Evolutionary conservation across 2,888 invertebrate genomes (phyloP).

Genomic region (Hemithea aestivaria): DNA sequence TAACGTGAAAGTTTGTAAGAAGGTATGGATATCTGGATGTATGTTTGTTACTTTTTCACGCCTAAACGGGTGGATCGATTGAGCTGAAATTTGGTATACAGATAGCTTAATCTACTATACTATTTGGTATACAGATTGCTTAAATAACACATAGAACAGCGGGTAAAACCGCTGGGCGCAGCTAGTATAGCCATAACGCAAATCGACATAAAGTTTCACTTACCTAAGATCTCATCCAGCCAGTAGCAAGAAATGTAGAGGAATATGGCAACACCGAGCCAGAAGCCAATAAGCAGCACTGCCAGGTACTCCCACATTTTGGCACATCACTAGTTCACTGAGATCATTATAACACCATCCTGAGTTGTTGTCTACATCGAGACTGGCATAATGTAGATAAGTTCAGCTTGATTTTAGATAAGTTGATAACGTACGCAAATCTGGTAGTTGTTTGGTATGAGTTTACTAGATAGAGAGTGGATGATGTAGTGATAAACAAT

Average conservation of each 20-base stretch:
- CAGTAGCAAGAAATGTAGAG: constrained; percentile 76
- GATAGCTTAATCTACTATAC: too few species aligned
- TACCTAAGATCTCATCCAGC: constrained; percentile 81
- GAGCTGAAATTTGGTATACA: too few species aligned
- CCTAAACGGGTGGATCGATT: too few species aligned
- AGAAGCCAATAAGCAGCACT: constrained; percentile 67
- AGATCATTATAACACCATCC: constrained; percentile 20
- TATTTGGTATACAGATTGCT: too few species aligned
- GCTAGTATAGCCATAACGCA: too few species aligned
- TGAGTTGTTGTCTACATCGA: too few species aligned
- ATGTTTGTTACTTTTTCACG: too few species aligned
- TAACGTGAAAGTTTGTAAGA: too few species aligned
- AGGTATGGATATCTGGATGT: too few species aligned
- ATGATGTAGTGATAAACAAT: constrained; percentile 6
- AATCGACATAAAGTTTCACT: constrained; percentile 42
- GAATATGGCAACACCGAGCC: constrained; percentile 73
- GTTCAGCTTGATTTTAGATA: constrained; percentile 7
- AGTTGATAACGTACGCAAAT: constrained; percentile 3
- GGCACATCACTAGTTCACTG: constrained; percentile 26
- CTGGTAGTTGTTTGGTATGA: constrained; percentile 19
- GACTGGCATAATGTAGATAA: constrained; percentile 2
- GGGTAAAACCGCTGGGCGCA: too few species aligned
- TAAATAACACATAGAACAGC: too few species aligned
- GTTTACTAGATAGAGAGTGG: constrained; percentile 5
- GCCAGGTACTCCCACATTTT: constrained; percentile 70